These are phyloP conservation scores for Tauraco hartlaubi DNA, from an alignment of 2,797 vertebrate species.

Conservation along the genomic window DNA sequence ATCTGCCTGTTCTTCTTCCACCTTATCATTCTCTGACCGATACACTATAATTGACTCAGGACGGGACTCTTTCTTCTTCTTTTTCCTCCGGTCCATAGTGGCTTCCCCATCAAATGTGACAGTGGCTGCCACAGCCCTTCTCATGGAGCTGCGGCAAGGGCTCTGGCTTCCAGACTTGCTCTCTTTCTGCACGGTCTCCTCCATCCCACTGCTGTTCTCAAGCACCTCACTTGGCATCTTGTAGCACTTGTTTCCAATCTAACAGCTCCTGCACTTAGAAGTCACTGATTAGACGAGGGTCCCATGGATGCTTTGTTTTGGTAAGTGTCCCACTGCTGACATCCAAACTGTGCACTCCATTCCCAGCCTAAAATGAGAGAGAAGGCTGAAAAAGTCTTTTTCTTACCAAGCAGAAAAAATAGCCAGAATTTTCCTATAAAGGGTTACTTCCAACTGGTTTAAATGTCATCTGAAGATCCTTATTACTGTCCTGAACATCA, in stretches of 20 bases:
- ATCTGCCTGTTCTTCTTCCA: conserved; percentile 84
- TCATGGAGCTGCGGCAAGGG: conserved; percentile 81
- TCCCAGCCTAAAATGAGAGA: conserved; percentile 51
- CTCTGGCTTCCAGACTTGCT: conserved; percentile 83
- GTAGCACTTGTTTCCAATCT: conserved; percentile 3
- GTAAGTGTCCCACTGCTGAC: not conserved
- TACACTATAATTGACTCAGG: conserved; percentile 97
- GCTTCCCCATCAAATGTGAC: conserved; percentile 85
- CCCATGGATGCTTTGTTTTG: not conserved
- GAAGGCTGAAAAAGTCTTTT: conserved; percentile 10
- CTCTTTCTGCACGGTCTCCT: conserved; percentile 70
- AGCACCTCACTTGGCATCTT: conserved; percentile 60
- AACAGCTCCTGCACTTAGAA: conserved; percentile 9
- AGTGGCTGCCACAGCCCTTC: conserved; percentile 83
- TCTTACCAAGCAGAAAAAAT: not conserved
- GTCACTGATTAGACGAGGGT: not conserved
- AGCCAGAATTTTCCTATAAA: not conserved
- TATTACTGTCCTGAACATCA: not conserved
- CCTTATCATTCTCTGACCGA: conserved; percentile 89
- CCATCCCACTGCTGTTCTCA: conserved; percentile 53
- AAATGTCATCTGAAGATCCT: not conserved
- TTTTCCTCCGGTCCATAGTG: conserved; percentile 88
- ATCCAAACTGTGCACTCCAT: conserved; percentile 11
- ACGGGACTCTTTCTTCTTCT: conserved; percentile 92
- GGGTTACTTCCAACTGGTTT: not conserved